phyloP scores from a whole-genome alignment of 2,113 vertebrate genomes.

The Python bivittatus region DNA sequence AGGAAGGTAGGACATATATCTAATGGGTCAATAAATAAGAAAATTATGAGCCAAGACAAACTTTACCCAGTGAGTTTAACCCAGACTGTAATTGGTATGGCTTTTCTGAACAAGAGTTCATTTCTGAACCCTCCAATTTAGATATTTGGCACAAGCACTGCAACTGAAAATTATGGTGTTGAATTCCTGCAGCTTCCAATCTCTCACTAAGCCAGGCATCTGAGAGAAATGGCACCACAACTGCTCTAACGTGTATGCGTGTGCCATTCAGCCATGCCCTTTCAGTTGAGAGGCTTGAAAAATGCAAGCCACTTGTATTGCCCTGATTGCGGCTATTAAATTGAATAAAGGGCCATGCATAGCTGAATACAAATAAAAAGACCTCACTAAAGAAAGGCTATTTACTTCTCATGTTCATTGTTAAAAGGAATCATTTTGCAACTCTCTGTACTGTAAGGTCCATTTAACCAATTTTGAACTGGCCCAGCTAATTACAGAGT shows the following conservation, averaged over 20 bases:
- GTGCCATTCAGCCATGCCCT: not conserved
- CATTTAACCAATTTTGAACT: conserved; percentile 46
- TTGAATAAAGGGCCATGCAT: not conserved
- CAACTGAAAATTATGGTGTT: not conserved
- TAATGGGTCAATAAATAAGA: not conserved
- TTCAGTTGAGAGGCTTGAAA: not conserved
- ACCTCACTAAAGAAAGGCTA: not conserved
- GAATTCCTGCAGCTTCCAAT: not conserved
- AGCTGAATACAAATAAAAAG: conserved; percentile 10
- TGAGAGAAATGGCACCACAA: accelerated
- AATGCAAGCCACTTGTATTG: not conserved
- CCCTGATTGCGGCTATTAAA: accelerated
- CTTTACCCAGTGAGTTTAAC: not conserved
- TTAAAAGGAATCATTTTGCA: conserved; percentile 44
- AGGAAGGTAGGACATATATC: not conserved
- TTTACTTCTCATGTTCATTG: conserved; percentile 45
- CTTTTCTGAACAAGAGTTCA: not conserved
- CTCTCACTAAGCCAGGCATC: not conserved
- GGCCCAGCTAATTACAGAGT: conserved; percentile 57
- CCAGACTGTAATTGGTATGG: not conserved
- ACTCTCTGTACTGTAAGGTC: conserved; percentile 52
- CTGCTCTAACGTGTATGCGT: not conserved
- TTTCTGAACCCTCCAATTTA: not conserved
- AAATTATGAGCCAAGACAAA: not conserved
- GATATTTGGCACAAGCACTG: not conserved